These are phyloP conservation scores for Ametastegia equiseti DNA, from an alignment of 2,888 invertebrate genomes.

Conservation along the genomic window DNA sequence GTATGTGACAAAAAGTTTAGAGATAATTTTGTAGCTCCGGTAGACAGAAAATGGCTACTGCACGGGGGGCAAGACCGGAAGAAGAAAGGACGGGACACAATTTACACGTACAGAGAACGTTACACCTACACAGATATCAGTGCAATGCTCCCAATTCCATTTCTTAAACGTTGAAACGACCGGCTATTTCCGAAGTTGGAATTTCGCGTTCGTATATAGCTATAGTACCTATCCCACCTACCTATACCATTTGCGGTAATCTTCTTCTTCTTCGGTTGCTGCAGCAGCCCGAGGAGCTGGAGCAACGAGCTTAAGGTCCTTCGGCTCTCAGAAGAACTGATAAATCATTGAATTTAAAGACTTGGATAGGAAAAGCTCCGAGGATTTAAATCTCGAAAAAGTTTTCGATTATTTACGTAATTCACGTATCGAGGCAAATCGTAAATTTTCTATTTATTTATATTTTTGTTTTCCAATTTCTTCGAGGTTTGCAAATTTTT, in stretches of 20 bases:
- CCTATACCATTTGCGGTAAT: constrained; percentile 24
- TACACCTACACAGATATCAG: background rate
- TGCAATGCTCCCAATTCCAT: constrained; percentile 12
- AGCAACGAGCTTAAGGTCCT: background rate
- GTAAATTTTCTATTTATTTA: background rate
- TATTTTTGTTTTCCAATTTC: background rate
- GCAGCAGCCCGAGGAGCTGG: background rate
- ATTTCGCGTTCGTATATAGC: too few species aligned
- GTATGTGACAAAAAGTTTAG: background rate
- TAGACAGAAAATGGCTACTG: too few species aligned
- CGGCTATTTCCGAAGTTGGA: constrained; percentile 25
- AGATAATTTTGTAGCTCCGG: background rate
- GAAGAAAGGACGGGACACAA: background rate
- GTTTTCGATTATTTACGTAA: too few species aligned
- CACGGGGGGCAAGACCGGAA: background rate
- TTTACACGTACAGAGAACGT: background rate
- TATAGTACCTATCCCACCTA: too few species aligned
- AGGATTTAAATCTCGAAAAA: background rate
- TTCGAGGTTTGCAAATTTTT: background rate
- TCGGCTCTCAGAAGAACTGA: background rate
- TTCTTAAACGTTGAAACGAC: constrained; percentile 26
- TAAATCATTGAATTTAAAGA: background rate
- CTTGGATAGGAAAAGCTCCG: background rate
- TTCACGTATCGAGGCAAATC: too few species aligned
- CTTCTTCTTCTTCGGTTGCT: background rate